Percentiles rank a stretch among this genome's conserved stretches.
Evolutionary conservation across 2,797 vertebrate species (phyloP).

Genomic region (Chelmon rostratus): DNA sequence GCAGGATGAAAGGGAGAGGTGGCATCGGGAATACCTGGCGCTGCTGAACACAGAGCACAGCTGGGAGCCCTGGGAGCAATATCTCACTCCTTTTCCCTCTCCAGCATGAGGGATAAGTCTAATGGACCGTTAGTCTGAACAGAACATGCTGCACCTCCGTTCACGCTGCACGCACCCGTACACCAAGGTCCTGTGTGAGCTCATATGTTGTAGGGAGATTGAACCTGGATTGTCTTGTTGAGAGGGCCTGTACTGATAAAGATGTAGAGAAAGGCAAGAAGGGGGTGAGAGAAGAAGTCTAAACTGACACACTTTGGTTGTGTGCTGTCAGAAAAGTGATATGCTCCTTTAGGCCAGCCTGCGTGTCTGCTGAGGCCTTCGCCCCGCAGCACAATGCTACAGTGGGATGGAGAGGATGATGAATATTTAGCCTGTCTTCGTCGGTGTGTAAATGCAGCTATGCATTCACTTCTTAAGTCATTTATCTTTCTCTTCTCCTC

Average conservation of each 20-base stretch:
- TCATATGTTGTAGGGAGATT: constrained; percentile 54
- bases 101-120: constrained; percentile 68
- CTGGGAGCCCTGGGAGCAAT: constrained; percentile 51
- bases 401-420: constrained; percentile 72
- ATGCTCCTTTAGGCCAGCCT: constrained; percentile 35
- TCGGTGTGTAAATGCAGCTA: constrained; percentile 80
- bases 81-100: constrained; percentile 35
- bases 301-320: not conserved
- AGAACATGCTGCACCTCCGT: constrained; percentile 43
- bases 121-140: constrained; percentile 64
- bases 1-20: constrained; percentile 43
- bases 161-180: constrained; percentile 46
- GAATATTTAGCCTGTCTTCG: constrained; percentile 77
- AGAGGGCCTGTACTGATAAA: constrained; percentile 42
- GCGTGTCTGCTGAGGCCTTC: constrained; percentile 59
- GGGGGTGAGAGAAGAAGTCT: not conserved
- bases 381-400: constrained; percentile 67
- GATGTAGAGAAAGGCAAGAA: constrained; percentile 22
- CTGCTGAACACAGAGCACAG: constrained; percentile 56
- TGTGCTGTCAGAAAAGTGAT: constrained; percentile 45
- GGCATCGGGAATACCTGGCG: constrained; percentile 61
- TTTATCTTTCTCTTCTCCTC: constrained; percentile 80
- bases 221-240: constrained; percentile 60
- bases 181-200: constrained; percentile 58
- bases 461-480: constrained; percentile 83